Base-by-base conservation (phyloP, 2,113 vertebrate genomes). In the Hippocampus guttulatus region DNA sequence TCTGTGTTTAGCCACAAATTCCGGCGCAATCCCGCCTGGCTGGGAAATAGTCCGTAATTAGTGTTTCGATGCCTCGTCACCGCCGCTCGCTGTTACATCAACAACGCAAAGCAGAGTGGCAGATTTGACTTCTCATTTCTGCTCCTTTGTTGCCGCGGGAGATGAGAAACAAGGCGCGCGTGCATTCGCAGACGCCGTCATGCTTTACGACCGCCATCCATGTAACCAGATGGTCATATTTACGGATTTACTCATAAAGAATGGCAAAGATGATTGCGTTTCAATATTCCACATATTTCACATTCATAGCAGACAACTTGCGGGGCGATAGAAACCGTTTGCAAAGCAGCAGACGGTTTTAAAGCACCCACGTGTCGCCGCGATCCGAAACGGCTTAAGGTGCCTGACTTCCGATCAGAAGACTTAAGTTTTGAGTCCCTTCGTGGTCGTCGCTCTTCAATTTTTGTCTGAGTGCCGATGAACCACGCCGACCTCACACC, bases 1-100 rank as follows among this genome's bases (percentile, higher is more conserved):
- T 64, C n/a, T 45, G n/a, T 7, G 43, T 47, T 65, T 65, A 47
- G 16, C 43, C 3, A 47, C 64, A 47, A 65, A 65, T 65, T 47
- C 47, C 11, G 18, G 64, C 64, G 47, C 43, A 25, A 43, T 64
- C n/a, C 41, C 16, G 10, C 64, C 10, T 6, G 5, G 62, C n/a
- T 47, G 41, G 8, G 14, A 65, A 65, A 41, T 41, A 43, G 38
- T 23, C 41, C 64, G 14, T 16, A 47, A 27, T 65, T 65, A 25
- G 12, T 65, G 41, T 27, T 65, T 25, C 8, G 43, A 47, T 16
- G 62, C 40, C 62, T 43, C 40, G 40, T 64, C n/a, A 43, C 38
- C 38, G 11, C 4, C 15, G 8, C 18, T 9, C n/a, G 33, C 40
- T 7, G 21, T 14, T 43, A 23, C 40, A 14, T 43, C n/a, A 40